These are phyloP conservation scores for Gopherus evgoodei DNA, from an alignment of 2,113 vertebrate genomes.

Conservation along the genomic window DNA sequence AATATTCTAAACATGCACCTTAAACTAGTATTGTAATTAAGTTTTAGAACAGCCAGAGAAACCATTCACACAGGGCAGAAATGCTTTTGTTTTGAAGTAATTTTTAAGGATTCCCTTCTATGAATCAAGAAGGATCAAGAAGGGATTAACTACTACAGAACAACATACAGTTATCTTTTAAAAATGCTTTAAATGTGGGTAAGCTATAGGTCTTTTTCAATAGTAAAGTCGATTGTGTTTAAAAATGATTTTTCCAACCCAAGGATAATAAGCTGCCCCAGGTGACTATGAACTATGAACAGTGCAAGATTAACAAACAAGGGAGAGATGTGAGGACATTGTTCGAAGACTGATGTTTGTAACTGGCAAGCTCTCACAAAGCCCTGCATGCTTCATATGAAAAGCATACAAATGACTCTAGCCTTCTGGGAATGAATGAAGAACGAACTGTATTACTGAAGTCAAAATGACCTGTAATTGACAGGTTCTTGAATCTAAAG, in stretches of 20 bases:
- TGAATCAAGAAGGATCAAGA: neutral
- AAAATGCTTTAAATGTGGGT: neutral
- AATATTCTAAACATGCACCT: neutral
- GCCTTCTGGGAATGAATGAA: neutral
- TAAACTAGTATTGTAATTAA: neutral
- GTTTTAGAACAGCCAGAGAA: neutral
- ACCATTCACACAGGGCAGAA: neutral
- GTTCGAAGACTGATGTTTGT: neutral
- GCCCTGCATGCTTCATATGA: neutral
- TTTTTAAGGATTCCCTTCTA: slow-evolving; percentile 3
- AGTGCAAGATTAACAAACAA: slow-evolving; percentile 4
- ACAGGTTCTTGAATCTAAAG: neutral
- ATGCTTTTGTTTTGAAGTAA: neutral
- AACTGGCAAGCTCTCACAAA: neutral
- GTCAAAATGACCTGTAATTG: neutral
- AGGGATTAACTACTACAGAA: neutral
- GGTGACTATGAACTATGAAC: slow-evolving; percentile 19
- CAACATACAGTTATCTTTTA: neutral
- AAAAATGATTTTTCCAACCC: neutral
- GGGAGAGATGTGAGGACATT: neutral
- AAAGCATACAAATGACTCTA: neutral
- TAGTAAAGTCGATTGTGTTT: neutral
- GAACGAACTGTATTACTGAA: neutral
- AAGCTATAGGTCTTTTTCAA: neutral
- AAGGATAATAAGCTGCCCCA: neutral